These are phyloP conservation scores for Rhamnusium bicolor DNA, from an alignment of 2,888 invertebrate genomes.

Conservation along the genomic window DNA sequence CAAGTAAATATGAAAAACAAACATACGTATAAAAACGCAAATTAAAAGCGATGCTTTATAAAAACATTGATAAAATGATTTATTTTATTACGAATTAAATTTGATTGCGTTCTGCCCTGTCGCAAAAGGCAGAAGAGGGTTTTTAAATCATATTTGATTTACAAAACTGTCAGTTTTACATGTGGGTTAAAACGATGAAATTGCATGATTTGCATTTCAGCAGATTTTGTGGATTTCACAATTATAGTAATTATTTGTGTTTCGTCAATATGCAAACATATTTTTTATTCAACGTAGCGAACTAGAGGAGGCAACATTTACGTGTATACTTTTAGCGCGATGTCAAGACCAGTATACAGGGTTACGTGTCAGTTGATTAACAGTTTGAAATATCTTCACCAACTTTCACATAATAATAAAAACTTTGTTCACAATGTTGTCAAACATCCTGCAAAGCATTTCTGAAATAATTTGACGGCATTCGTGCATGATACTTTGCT, in stretches of 20 bases:
- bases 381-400: no score
- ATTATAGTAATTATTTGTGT: slow-evolving; percentile 9
- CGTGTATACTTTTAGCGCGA: background rate
- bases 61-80: background rate
- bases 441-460: no score
- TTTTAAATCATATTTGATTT: slow-evolving; percentile 23
- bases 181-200: background rate
- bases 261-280: background rate
- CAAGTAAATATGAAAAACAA: background rate
- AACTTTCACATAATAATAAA: no score
- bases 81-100: slow-evolving; percentile 6
- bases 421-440: no score
- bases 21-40: background rate
- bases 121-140: background rate
- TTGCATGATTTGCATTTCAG: slow-evolving; percentile 27
- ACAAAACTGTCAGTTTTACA: slow-evolving; percentile 10
- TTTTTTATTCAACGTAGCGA: background rate
- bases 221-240: background rate
- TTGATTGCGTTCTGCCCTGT: background rate
- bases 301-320: background rate
- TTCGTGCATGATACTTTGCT: no score
- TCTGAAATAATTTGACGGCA: no score
- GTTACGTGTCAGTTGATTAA: no score
- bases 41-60: background rate
- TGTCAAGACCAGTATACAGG: background rate